phyloP scores from a whole-genome alignment of 2,797 vertebrate species.

The Ataeniobius toweri region DNA sequence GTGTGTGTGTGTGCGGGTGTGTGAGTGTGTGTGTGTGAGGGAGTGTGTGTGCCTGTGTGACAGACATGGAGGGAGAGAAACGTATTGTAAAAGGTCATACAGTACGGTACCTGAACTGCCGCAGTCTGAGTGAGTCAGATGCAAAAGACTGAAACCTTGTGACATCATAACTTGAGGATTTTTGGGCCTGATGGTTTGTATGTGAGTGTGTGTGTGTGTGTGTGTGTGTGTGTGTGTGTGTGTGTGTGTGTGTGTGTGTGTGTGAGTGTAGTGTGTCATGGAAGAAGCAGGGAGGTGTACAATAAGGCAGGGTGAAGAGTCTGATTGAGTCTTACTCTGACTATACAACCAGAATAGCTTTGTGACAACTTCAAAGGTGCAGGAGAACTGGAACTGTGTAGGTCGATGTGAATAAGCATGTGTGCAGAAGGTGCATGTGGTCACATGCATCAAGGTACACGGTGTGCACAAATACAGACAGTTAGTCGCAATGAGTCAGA shows the following conservation, averaged over 20 bases:
- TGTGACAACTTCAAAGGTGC: slow-evolving; percentile 55
- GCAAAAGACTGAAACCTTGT: slow-evolving; percentile 9
- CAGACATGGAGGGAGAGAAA: background rate
- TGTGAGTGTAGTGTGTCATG: slow-evolving; percentile 1
- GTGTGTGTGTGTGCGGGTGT: background rate
- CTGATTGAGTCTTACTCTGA: slow-evolving; percentile 57
- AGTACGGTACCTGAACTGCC: slow-evolving; percentile 5
- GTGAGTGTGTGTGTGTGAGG: background rate
- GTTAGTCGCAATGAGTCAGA: slow-evolving; percentile 60
- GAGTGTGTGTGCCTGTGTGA: background rate
- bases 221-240: background rate
- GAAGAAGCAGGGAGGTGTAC: background rate
- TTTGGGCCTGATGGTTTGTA: background rate
- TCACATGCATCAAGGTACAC: slow-evolving; percentile 32
- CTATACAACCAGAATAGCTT: slow-evolving; percentile 56
- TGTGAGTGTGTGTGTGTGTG: background rate
- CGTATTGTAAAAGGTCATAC: slow-evolving; percentile 11
- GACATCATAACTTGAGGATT: slow-evolving; percentile 22
- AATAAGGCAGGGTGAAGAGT: slow-evolving; percentile 39
- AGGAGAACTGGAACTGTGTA: slow-evolving; percentile 23
- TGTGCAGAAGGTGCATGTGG: slow-evolving; percentile 3
- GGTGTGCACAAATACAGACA: slow-evolving; percentile 30
- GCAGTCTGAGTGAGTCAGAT: slow-evolving; percentile 19
- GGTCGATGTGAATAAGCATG: slow-evolving; percentile 7
- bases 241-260: background rate